A percentile compares a stretch with the other conserved stretches of the same genome.
Conservation (phyloP, 2,888 invertebrate species). For the Unio pictorum region DNA sequence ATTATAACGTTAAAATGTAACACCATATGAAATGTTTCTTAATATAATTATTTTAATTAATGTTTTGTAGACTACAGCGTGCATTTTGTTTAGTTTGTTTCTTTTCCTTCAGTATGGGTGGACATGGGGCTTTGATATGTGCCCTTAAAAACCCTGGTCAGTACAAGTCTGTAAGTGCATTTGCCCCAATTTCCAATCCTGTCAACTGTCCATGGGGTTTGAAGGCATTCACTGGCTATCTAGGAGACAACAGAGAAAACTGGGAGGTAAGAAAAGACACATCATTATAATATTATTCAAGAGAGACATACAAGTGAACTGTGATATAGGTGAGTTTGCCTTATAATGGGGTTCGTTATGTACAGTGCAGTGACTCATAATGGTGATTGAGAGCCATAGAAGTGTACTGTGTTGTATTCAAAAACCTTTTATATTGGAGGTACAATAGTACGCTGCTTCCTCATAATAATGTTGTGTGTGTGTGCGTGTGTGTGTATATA, state of each 20-base stretch:
- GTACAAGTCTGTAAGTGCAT: constrained; percentile 88
- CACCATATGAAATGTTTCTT: neutral
- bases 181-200: constrained; percentile 95
- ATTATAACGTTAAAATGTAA: neutral
- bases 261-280: constrained; percentile 59
- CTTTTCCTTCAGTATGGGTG: constrained; percentile 88
- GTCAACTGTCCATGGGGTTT: constrained; percentile 87
- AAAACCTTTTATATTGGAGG: too few relatives aligned
- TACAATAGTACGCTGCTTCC: too few relatives aligned
- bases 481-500: too few relatives aligned
- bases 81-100: neutral
- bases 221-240: constrained; percentile 83
- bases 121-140: constrained; percentile 94
- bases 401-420: too few relatives aligned
- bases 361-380: too few relatives aligned
- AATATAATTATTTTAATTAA: neutral
- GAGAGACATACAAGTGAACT: too few relatives aligned
- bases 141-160: constrained; percentile 91
- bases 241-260: constrained; percentile 74
- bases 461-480: too few relatives aligned
- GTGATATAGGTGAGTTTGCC: too few relatives aligned
- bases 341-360: too few relatives aligned
- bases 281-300: too few relatives aligned
- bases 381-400: too few relatives aligned
- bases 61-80: neutral